Evolutionary conservation across 92 coral and sea anemone genomes (phyloP), one percentile per base, ranked within the genome.

Genomic region (Meandrina meandrites): DNA sequence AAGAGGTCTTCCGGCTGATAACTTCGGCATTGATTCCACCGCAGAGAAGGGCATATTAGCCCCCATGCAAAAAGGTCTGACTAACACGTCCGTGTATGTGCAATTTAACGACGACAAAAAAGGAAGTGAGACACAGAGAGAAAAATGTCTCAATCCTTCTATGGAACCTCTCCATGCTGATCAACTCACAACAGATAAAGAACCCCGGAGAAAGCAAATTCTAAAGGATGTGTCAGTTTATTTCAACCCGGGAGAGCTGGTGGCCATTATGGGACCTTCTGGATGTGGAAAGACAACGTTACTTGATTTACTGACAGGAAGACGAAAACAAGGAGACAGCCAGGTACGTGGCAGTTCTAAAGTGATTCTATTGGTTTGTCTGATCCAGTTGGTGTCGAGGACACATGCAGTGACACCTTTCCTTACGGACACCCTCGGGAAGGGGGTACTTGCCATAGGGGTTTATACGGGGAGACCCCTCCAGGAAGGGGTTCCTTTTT

Each of bases 201-300:
- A 10, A 51, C 87, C 22, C 1, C 30, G 32, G 73, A 2, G 14
- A 53, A 90, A 90, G 71, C 90, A 79, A 47, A 86, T 90, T 75
- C 92, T 90, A 19, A 75, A 86, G 16, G n/a, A 79, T 32, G 83
- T 90, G 40, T 90, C 92, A 24, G 87, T 88, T 1, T 90, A 90
- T 64, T 90, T 90, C 56, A 90, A 90, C 30, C 89, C 92, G 74
- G 90, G 92, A 0, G 90, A 90, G 18, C 48, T 90, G 42, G 90
- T 90, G 14, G 92, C 92, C 22, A 89, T 89, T 54, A 84, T 89
- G 92, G 92, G 92, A n/a, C 92, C 92, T 24, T 89, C 92, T 30
- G 92, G 92, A 1, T 86, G 82, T 36, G 92, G 92, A 24, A 90
- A 90, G 69, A 90, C 92, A 13, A 90, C 92, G 16, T 30, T 86